Conservation (phyloP, 2,113 vertebrate species). For the Myrmecobius fasciatus region DNA sequence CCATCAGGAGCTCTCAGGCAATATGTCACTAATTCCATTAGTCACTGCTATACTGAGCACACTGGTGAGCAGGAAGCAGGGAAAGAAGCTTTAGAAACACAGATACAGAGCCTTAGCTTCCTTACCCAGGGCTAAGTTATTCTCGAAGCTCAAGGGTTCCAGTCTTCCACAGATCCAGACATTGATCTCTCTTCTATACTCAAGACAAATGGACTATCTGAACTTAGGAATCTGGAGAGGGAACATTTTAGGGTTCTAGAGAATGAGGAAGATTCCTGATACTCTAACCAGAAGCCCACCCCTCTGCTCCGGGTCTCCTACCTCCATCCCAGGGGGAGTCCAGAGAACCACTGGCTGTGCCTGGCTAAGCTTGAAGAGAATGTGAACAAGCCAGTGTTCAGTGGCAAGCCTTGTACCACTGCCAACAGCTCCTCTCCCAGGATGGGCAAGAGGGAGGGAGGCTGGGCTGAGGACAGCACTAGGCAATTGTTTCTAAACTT, state of each 20-base stretch:
- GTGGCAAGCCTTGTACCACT: not conserved
- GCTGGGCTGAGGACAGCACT: not conserved
- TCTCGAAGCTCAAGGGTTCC: not conserved
- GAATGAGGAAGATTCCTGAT: not conserved
- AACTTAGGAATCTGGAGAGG: not conserved
- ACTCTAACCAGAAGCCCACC: not conserved
- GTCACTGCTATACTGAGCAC: not conserved
- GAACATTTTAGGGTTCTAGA: not conserved
- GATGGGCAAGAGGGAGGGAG: conserved; percentile 20
- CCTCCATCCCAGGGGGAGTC: conserved; percentile 71
- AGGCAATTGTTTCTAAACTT: conserved; percentile 40
- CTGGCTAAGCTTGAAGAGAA: not conserved
- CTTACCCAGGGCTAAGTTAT: too few relatives aligned
- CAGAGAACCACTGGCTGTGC: not conserved
- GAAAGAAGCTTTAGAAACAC: not conserved
- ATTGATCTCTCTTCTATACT: not conserved
- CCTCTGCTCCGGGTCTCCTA: conserved; percentile 53
- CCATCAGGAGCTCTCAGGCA: not conserved
- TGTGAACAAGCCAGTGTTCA: not conserved
- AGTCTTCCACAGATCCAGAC: not conserved
- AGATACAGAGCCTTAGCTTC: not conserved
- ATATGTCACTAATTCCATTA: not conserved
- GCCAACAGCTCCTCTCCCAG: conserved; percentile 53
- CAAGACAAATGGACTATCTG: not conserved
- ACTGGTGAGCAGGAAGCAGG: not conserved